Base-by-base conservation (phyloP, 2,113 vertebrate genomes). In the Tautogolabrus adspersus region DNA sequence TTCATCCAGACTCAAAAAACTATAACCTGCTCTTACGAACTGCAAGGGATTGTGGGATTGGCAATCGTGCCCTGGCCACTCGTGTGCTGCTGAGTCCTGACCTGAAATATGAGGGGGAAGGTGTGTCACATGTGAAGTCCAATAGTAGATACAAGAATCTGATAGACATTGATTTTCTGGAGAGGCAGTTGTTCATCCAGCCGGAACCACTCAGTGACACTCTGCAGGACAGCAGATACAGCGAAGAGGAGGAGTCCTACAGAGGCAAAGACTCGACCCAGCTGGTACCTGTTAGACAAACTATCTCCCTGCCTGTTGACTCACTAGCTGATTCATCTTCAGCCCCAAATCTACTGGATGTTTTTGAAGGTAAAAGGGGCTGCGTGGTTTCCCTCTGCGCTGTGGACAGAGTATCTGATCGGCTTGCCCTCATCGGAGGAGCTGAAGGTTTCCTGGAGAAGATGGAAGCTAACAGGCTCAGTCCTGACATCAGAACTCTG, bases 1-100 rank as follows among this genome's bases (percentile, higher is more conserved):
- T 99, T 61, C 90, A 83, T 73, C 96, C 95, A 0, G 85, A 96
- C 64, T 82, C 55, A 2, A 91, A 96, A 55, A 93, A 82, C 63
- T 99, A 99, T 79, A 98, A 96, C 85, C 64, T 99, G 77, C 93
- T 99, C 59, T 85, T 99, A 59, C 92, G 93, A 0, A 94, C 95
- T 0, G 96, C 96, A 1, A 94, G 96, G 67, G 96, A 97, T 85
- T 99, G 98, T 47, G 94, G 95, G 38, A 92, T 98, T 0, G 97
- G 97, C 0, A 87, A 97, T 58, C 89, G 92, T 0, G 66, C 57
- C 0, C 2, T 95, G 82, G 97, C 97, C 37, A 87, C 95, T 0
- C 18, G 30, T 0, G 13, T 97, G 65, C 93, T 99, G 8, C 93
- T 98, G 64, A 74, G 55, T 10, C 49, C 84, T 6, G 87, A 73